phyloP scores from a whole-genome alignment of 2,888 invertebrate genomes.

The Coronaproctus castanopsis region DNA sequence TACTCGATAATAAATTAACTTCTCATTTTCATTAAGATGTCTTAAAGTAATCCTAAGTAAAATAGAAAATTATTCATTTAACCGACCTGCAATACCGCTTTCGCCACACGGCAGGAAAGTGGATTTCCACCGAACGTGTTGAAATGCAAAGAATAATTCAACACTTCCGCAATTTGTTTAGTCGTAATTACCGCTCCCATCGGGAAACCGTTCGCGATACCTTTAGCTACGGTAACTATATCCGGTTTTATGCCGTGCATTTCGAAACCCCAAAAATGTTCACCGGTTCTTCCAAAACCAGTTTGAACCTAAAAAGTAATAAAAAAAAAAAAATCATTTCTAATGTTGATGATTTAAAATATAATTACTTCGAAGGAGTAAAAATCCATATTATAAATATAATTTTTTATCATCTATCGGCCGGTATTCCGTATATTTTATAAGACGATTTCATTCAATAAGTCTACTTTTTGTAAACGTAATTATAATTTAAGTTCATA shows the following conservation, averaged over 20 bases:
- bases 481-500: too few relatives aligned
- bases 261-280: conserved; percentile 92
- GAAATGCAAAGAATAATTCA: conserved; percentile 61
- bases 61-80: neutral
- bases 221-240: conserved; percentile 90
- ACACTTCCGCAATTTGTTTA: conserved; percentile 56
- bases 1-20: too few relatives aligned
- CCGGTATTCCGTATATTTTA: too few relatives aligned
- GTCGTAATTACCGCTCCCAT: conserved; percentile 89
- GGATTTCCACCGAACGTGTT: conserved; percentile 96
- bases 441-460: too few relatives aligned
- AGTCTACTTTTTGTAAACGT: too few relatives aligned
- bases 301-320: conserved; percentile 54
- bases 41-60: too few relatives aligned
- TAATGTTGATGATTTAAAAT: too few relatives aligned
- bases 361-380: too few relatives aligned
- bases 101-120: conserved; percentile 65
- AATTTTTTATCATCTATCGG: too few relatives aligned
- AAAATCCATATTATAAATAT: too few relatives aligned
- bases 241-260: conserved; percentile 69
- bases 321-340: too few relatives aligned
- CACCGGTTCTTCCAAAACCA: conserved; percentile 87
- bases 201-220: conserved; percentile 89
- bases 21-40: too few relatives aligned
- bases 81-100: conserved; percentile 71